phyloP scores from a whole-genome alignment of 2,888 invertebrate species.

The Rhorus exstirpatorius region DNA sequence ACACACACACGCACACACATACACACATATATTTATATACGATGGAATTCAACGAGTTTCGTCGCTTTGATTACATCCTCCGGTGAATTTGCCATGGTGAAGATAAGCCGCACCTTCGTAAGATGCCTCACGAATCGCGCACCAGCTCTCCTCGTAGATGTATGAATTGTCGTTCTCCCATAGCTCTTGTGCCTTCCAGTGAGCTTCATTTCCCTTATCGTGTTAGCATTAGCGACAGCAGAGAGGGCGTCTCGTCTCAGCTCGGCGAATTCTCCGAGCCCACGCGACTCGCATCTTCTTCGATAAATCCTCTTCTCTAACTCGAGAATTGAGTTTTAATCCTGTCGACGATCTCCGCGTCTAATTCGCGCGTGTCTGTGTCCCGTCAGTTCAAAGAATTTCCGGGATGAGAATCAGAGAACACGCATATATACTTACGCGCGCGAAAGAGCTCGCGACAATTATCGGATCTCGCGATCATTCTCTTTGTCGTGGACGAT shows the following conservation, averaged over 20 bases:
- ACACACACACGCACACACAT: not conserved
- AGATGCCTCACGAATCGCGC: slow-evolving; percentile 15
- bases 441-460: not conserved
- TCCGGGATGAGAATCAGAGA: too few species aligned
- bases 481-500: slow-evolving; percentile 23
- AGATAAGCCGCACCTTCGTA: slow-evolving; percentile 70
- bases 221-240: slow-evolving; percentile 30
- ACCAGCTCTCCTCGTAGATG: not conserved
- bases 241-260: not conserved
- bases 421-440: too few species aligned
- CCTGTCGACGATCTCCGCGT: not conserved
- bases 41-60: slow-evolving; percentile 62
- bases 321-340: slow-evolving; percentile 64
- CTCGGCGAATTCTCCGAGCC: not conserved
- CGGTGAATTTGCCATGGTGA: slow-evolving; percentile 66
- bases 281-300: not conserved
- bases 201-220: slow-evolving; percentile 42
- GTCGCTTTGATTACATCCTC: slow-evolving; percentile 69
- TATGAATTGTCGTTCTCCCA: slow-evolving; percentile 25
- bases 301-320: slow-evolving; percentile 50
- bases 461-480: slow-evolving; percentile 36
- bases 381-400: not conserved
- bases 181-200: not conserved
- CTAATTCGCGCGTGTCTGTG: not conserved
- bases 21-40: not conserved